These are phyloP conservation scores for Lampris incognitus DNA, from an alignment of 2,113 vertebrate genomes.

Conservation along the genomic window DNA sequence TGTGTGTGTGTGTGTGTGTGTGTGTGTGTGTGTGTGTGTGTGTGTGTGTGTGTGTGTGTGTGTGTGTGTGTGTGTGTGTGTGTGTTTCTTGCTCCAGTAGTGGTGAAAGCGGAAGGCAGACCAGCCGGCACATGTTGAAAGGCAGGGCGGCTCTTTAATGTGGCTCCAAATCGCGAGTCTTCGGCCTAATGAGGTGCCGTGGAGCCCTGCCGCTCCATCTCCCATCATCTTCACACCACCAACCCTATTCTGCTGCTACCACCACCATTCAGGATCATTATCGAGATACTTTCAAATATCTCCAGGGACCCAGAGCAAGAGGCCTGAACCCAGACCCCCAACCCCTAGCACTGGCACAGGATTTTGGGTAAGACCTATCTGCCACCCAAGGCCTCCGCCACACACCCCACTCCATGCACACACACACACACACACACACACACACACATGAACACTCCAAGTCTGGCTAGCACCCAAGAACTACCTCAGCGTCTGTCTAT, in stretches of 20 bases:
- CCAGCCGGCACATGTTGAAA: slow-evolving; percentile 82
- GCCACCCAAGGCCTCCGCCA: slow-evolving; percentile 29
- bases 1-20: background rate
- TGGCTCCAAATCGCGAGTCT: slow-evolving; percentile 75
- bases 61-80: background rate
- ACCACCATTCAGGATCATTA: slow-evolving; percentile 71
- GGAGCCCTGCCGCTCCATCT: slow-evolving; percentile 65
- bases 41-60: slow-evolving; percentile 45
- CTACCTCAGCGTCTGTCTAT: slow-evolving; percentile 29
- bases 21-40: background rate
- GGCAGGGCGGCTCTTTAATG: slow-evolving; percentile 77
- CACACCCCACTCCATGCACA: slow-evolving; percentile 24
- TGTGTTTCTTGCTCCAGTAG: slow-evolving; percentile 39
- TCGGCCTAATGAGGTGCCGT: slow-evolving; percentile 76
- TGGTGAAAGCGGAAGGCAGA: slow-evolving; percentile 64
- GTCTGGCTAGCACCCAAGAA: slow-evolving; percentile 35
- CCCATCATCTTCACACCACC: slow-evolving; percentile 67
- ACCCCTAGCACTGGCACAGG: slow-evolving; percentile 35
- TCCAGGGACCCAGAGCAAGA: slow-evolving; percentile 51
- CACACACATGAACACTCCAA: slow-evolving; percentile 2
- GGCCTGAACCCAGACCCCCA: slow-evolving; percentile 5
- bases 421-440: slow-evolving; percentile 18
- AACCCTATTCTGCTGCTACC: slow-evolving; percentile 62
- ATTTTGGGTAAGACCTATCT: slow-evolving; percentile 46
- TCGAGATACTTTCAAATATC: slow-evolving; percentile 72